Percentiles rank a stretch among this genome's conserved stretches.
Evolutionary conservation across 2,888 invertebrate genomes (phyloP).

Genomic region (Drosophila mimica): DNA sequence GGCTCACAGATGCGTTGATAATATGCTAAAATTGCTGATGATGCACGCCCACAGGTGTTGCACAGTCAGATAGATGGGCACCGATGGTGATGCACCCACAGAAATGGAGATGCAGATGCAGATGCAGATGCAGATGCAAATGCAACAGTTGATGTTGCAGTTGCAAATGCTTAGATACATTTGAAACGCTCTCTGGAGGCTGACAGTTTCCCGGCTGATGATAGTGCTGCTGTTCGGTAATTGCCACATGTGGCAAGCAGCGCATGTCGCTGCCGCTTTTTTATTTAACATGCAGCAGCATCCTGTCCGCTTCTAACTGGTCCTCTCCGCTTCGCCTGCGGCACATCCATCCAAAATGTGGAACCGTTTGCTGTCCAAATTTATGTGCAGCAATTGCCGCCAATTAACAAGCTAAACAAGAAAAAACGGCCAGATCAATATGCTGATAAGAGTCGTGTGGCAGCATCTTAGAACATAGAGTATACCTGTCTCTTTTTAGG

Average conservation of each 20-base stretch:
- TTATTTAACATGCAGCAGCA: constrained; percentile 35
- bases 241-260: constrained; percentile 57
- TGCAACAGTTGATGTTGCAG: constrained; percentile 35
- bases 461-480: background rate
- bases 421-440: constrained; percentile 64
- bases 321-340: background rate
- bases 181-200: constrained; percentile 44
- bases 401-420: constrained; percentile 66
- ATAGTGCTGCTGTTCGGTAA: constrained; percentile 39
- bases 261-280: constrained; percentile 13
- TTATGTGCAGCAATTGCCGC: constrained; percentile 73
- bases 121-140: constrained; percentile 27
- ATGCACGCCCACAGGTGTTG: constrained; percentile 79
- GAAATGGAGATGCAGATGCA: constrained; percentile 32
- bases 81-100: constrained; percentile 15
- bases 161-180: constrained; percentile 53
- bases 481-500: background rate
- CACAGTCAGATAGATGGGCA: background rate
- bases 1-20: constrained; percentile 82
- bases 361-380: constrained; percentile 69
- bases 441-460: background rate
- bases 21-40: constrained; percentile 79
- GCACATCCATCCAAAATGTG: constrained; percentile 36
- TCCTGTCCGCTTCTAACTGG: constrained; percentile 50
- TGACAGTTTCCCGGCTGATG: constrained; percentile 61